A percentile compares a stretch with the other conserved stretches of the same genome.
These are phyloP conservation scores for Champsocephalus esox DNA, from an alignment of 2,797 vertebrate genomes.

Conservation along the genomic window DNA sequence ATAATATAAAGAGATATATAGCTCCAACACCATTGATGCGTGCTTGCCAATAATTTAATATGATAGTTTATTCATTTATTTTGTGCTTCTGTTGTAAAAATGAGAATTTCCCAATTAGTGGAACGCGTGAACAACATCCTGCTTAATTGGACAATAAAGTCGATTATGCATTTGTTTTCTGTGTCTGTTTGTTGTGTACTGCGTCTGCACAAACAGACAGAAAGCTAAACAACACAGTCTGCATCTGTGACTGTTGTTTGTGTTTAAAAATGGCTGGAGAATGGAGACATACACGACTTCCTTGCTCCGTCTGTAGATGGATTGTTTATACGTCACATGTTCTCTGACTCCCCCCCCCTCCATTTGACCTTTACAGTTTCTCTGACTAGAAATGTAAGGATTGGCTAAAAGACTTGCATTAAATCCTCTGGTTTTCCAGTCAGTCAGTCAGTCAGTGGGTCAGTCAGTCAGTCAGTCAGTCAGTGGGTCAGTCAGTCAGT, in stretches of 20 bases:
- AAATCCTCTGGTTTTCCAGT: constrained; percentile 2
- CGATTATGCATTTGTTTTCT: too few relatives aligned
- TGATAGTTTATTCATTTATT: too few relatives aligned
- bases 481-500: too few relatives aligned
- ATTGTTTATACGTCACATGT: not conserved
- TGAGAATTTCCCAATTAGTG: too few relatives aligned
- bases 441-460: not conserved
- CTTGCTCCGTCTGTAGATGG: not conserved
- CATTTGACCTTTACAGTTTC: constrained; percentile 15
- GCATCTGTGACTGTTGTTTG: not conserved
- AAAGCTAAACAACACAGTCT: not conserved
- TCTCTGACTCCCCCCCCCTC: not conserved
- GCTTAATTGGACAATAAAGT: too few relatives aligned
- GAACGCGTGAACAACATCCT: too few relatives aligned
- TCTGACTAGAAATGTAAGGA: constrained; percentile 21
- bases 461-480: too few relatives aligned
- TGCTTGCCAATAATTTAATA: too few relatives aligned
- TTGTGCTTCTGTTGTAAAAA: too few relatives aligned
- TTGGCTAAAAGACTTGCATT: constrained; percentile 14
- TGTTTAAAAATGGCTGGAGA: not conserved
- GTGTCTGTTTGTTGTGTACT: too few relatives aligned
- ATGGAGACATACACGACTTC: constrained; percentile 8
- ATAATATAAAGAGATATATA: too few relatives aligned
- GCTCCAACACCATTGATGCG: too few relatives aligned
- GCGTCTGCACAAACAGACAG: not conserved